These are phyloP conservation scores for Blera fallax DNA, from an alignment of 2,888 invertebrate genomes.

Conservation along the genomic window DNA sequence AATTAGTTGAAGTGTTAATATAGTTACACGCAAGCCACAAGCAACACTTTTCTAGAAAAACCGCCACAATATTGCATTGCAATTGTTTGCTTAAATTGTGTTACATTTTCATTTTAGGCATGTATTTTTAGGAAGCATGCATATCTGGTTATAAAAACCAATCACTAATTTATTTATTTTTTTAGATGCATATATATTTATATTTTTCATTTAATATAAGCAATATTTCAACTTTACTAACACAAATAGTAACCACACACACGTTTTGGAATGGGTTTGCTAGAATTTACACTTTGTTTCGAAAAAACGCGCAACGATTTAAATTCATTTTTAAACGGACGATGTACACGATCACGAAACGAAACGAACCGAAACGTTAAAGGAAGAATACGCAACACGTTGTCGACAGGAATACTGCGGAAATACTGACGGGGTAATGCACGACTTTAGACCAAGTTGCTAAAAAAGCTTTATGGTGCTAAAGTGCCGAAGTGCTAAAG, in stretches of 20 bases:
- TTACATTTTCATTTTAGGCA: background rate
- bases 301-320: background rate
- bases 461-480: slow-evolving; percentile 57
- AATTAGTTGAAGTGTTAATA: background rate
- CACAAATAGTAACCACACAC: background rate
- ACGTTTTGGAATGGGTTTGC: background rate
- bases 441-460: slow-evolving; percentile 37
- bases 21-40: no score
- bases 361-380: background rate
- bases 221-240: background rate
- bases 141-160: background rate
- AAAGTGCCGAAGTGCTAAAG: slow-evolving; percentile 41
- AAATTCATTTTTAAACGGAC: background rate
- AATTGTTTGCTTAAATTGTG: background rate
- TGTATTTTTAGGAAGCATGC: background rate
- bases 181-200: background rate
- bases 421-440: slow-evolving; percentile 40
- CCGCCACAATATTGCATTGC: background rate
- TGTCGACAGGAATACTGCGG: slow-evolving; percentile 33
- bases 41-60: background rate
- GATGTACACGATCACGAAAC: background rate
- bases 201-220: background rate
- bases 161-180: background rate
- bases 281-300: background rate
- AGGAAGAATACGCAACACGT: slow-evolving; percentile 14